Base-by-base conservation (phyloP, 2,888 invertebrate species). In the Dryocosmus kuriphilus region DNA sequence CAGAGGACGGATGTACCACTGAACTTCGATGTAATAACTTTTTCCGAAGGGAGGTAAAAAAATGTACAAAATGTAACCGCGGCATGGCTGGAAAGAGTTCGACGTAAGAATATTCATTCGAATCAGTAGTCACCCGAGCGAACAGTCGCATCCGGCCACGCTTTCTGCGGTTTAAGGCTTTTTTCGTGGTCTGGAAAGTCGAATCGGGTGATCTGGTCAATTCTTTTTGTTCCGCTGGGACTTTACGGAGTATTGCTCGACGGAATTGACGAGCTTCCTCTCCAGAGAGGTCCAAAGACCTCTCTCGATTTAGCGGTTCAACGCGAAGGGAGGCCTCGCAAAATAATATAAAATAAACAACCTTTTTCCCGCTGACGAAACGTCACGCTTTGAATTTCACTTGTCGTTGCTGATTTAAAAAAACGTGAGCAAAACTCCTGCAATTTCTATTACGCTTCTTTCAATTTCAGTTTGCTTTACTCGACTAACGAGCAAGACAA, bases 141-240 rank as follows among this genome's bases (percentile, higher is more conserved):
- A 86, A 81, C 84, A 85, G 85, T 77, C 80, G 85, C 86, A 89
- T 90, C 90, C 90, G 88, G 89, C 87, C 90, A 90, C 89, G 88
- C 88, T 90, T 90, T 90, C 89, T 88, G 89, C 87, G 88, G 87
- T 88, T 82, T 79, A 77, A 82, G 82, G 77, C 81, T 81, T 84
- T 85, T 84, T 82, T 85, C 81, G 75, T 78, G 60, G 76, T 63
- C 81, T 81, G 79, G 81, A 81, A 83, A 83, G 80, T 81, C 77
- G 65, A 80, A 79, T 81, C 79, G 74, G 76, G 74, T 77, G 76
- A 79, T 81, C 76, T 77, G 75, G 73, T 77, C 67, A 79, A 77
- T 79, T 78, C 78, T 83, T 79, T 77, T 81, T 79, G 38, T 61
- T 60, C 67, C 76, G 65, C 61, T 73, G 65, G 76, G 76, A 76